These are phyloP conservation scores for Solea senegalensis DNA, from an alignment of 2,113 vertebrate genomes.

Conservation along the genomic window DNA sequence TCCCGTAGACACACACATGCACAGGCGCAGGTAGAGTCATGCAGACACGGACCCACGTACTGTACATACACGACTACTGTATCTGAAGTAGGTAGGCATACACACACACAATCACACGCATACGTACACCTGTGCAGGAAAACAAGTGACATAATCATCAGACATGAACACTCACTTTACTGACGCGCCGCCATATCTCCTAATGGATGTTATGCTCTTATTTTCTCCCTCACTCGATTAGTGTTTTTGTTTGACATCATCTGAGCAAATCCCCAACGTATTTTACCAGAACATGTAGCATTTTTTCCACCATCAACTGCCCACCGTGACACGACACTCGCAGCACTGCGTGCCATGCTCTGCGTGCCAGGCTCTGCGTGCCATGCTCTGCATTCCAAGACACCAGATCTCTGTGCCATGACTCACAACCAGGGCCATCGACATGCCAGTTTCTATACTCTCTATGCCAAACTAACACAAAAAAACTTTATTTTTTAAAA, in stretches of 20 bases:
- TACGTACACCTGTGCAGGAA: slow-evolving; percentile 30
- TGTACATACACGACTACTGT: slow-evolving; percentile 68
- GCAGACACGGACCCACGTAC: slow-evolving; percentile 58
- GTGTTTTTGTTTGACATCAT: slow-evolving; percentile 22
- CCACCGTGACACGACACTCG: slow-evolving; percentile 21
- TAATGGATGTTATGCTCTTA: slow-evolving; percentile 12
- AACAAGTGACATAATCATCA: slow-evolving; percentile 26
- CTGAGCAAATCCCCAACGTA: slow-evolving; percentile 18
- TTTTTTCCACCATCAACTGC: slow-evolving; percentile 40
- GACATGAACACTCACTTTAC: slow-evolving; percentile 13
- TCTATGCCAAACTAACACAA: slow-evolving; percentile 84
- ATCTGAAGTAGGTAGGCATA: slow-evolving; percentile 53
- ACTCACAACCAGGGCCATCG: slow-evolving; percentile 63
- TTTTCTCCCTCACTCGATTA: slow-evolving; percentile 11
- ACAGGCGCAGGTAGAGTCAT: slow-evolving; percentile 38
- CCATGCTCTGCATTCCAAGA: slow-evolving; percentile 47
- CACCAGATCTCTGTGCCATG: slow-evolving; percentile 44
- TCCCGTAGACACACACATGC: slow-evolving; percentile 26
- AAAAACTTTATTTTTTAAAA: slow-evolving; percentile 83
- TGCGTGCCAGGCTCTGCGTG: slow-evolving; percentile 44
- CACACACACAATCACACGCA: neutral
- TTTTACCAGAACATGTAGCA: slow-evolving; percentile 77
- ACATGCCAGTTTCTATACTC: slow-evolving; percentile 75
- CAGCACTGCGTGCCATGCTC: slow-evolving; percentile 42
- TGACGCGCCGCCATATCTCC: slow-evolving; percentile 24